Percentiles rank a stretch among this genome's conserved stretches.
Conservation (phyloP, 2,888 invertebrate species). For the Lasius platythorax region DNA sequence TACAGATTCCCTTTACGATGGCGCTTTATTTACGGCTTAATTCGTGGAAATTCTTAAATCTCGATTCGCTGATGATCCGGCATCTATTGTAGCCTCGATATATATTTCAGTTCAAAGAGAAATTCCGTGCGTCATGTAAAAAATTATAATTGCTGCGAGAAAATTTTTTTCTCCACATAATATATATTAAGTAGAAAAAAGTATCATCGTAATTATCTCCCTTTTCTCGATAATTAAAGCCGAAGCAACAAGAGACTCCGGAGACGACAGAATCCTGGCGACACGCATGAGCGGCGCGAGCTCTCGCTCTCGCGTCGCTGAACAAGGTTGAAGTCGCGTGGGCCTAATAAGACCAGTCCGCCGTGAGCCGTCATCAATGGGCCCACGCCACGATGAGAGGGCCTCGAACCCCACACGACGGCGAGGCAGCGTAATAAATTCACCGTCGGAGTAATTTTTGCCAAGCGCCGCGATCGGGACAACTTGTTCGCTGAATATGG, state of each 20-base stretch:
- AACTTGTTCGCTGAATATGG: constrained; percentile 59
- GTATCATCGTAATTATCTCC: neutral
- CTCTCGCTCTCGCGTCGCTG: neutral
- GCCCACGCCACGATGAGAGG: constrained; percentile 48
- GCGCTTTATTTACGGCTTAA: constrained; percentile 38
- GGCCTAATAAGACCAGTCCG: constrained; percentile 53
- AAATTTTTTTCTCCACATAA: neutral
- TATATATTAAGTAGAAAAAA: neutral
- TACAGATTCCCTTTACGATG: constrained; percentile 18
- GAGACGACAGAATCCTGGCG: neutral
- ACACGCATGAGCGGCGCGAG: constrained; percentile 20
- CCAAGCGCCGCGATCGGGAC: constrained; percentile 27
- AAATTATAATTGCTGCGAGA: neutral
- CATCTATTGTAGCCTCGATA: neutral
- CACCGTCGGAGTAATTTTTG: constrained; percentile 51
- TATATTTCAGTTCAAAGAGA: neutral
- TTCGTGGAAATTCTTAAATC: constrained; percentile 25
- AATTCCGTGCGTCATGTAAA: neutral
- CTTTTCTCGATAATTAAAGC: neutral
- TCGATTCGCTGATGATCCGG: neutral
- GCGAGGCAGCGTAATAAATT: constrained; percentile 43
- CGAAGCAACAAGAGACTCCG: neutral
- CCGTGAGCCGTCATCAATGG: constrained; percentile 41
- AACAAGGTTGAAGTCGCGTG: constrained; percentile 31
- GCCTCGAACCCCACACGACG: constrained; percentile 34